phyloP scores from a whole-genome alignment of 1,140 invertebrate genomes.

The Andrena cerasifolii region DNA sequence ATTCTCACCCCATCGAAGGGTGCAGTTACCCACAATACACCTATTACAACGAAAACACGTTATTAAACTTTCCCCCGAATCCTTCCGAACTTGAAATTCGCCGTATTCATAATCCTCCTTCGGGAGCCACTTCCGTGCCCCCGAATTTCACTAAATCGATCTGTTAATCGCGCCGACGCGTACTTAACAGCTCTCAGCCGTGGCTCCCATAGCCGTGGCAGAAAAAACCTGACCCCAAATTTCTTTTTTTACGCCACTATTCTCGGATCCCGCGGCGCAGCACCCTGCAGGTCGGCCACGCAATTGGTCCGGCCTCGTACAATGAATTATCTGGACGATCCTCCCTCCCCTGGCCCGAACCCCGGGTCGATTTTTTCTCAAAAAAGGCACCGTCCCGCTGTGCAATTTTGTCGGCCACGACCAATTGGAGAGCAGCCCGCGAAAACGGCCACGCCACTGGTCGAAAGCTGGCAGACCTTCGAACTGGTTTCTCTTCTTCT shows the following conservation, averaged over 20 bases:
- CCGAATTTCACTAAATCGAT: not conserved
- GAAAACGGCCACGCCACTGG: conserved; percentile 43
- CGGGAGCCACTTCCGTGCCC: no score
- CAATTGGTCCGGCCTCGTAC: conserved; percentile 71
- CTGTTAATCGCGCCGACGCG: not conserved
- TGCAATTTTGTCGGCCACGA: conserved; percentile 59
- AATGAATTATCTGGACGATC: conserved; percentile 63
- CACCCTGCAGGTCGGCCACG: conserved; percentile 46
- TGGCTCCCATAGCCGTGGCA: not conserved
- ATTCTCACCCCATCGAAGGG: not conserved
- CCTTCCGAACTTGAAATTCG: no score
- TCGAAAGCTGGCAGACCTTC: conserved; percentile 26
- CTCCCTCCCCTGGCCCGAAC: conserved; percentile 20
- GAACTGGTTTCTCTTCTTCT: conserved; percentile 49
- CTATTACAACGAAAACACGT: not conserved
- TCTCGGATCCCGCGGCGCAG: conserved; percentile 19
- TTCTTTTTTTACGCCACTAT: conserved; percentile 40
- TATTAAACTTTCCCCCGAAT: not conserved
- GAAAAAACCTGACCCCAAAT: conserved; percentile 26
- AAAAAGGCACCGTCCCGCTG: conserved; percentile 59
- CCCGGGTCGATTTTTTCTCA: conserved; percentile 33
- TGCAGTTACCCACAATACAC: not conserved
- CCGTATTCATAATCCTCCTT: no score
- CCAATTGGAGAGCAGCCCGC: conserved; percentile 52
- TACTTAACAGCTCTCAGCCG: no score